Percentiles rank a stretch among this genome's conserved stretches.
Evolutionary conservation across 1,140 invertebrate species (phyloP).

Genomic region (Polyergus mexicanus): DNA sequence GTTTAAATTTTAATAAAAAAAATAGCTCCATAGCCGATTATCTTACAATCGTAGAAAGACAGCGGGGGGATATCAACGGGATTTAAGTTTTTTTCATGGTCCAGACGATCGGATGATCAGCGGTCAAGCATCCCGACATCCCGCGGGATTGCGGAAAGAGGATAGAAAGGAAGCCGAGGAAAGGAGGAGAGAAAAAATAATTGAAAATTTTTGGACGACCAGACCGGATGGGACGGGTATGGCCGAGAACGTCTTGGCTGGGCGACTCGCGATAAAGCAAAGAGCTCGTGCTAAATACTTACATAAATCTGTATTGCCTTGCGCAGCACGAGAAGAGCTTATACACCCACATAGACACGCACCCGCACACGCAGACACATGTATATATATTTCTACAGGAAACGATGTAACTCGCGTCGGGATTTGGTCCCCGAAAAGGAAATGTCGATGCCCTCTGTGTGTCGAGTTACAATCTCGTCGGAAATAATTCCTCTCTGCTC

Average conservation of each 20-base stretch:
- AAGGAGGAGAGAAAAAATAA: constrained; percentile 70
- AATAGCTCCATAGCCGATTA: constrained; percentile 15
- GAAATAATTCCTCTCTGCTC: not conserved
- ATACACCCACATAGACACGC: constrained; percentile 64
- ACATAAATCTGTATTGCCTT: constrained; percentile 87
- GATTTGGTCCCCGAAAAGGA: constrained; percentile 33
- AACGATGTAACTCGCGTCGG: constrained; percentile 57
- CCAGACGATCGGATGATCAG: constrained; percentile 66
- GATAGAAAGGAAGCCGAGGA: not conserved
- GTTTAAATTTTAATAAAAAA: not conserved
- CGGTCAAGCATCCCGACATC: constrained; percentile 48
- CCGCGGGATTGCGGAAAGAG: constrained; percentile 33
- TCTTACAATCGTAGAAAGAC: constrained; percentile 22
- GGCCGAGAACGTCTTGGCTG: constrained; percentile 80
- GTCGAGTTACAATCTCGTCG: not conserved
- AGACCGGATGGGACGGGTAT: not conserved
- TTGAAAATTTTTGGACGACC: constrained; percentile 78
- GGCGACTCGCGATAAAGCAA: constrained; percentile 86
- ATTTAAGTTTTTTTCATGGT: constrained; percentile 47
- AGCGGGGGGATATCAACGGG: constrained; percentile 16
- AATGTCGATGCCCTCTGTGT: constrained; percentile 22
- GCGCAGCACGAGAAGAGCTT: constrained; percentile 75
- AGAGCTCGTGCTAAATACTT: constrained; percentile 86
- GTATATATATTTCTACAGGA: constrained; percentile 19
- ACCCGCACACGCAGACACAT: constrained; percentile 14